Evolutionary conservation across 2,888 invertebrate genomes (phyloP).

Genomic region (Gymnosoma rotundatum): DNA sequence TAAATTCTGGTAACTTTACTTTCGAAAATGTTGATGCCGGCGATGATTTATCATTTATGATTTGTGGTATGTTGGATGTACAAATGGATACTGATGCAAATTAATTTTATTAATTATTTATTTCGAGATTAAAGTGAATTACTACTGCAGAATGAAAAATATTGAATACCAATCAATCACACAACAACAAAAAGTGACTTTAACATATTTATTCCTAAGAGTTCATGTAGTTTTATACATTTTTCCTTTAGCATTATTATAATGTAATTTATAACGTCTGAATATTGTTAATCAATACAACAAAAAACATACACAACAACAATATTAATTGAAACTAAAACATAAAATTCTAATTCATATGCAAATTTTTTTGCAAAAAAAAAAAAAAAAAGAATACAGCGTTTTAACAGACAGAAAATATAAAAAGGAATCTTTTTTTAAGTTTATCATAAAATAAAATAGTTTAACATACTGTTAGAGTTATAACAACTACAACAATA

Average conservation of each 20-base stretch:
- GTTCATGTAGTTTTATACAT: constrained; percentile 66
- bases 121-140: no score
- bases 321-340: constrained; percentile 12
- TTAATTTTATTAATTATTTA: neutral
- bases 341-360: no score
- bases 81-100: constrained; percentile 68
- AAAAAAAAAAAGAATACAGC: neutral
- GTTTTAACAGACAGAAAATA: constrained; percentile 12
- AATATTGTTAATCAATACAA: constrained; percentile 7
- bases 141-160: no score
- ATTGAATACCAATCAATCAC: neutral
- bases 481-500: constrained; percentile 26
- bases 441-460: constrained; percentile 62
- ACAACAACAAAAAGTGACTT: constrained; percentile 39
- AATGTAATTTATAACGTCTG: constrained; percentile 15
- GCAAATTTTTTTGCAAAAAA: neutral
- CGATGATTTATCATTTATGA: constrained; percentile 77
- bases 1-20: constrained; percentile 49
- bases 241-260: constrained; percentile 41
- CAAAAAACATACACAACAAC: neutral
- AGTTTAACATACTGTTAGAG: constrained; percentile 62
- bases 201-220: constrained; percentile 53
- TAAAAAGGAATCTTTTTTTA: constrained; percentile 31
- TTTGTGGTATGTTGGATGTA: constrained; percentile 77
- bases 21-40: constrained; percentile 68